phyloP scores from a whole-genome alignment of 2,888 invertebrate species.

The Chymomyza amoena region DNA sequence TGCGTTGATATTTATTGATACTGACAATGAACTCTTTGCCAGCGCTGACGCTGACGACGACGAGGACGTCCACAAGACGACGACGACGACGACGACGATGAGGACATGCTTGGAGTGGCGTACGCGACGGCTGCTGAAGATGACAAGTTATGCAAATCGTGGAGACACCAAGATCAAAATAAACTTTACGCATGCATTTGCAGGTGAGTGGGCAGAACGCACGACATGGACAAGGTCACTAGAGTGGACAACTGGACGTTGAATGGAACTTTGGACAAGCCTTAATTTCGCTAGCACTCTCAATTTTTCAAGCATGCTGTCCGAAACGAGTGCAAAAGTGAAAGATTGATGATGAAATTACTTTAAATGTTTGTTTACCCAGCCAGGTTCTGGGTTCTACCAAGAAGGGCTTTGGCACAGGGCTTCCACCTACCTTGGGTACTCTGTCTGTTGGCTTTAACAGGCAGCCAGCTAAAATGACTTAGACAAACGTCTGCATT shows the following conservation, averaged over 20 bases:
- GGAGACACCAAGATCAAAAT: slow-evolving; percentile 71
- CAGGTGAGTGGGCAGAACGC: slow-evolving; percentile 62
- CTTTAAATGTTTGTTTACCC: slow-evolving; percentile 61
- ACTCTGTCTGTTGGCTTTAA: neutral
- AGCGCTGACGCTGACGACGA: slow-evolving; percentile 1
- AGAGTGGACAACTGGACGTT: neutral
- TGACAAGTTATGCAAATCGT: slow-evolving; percentile 73
- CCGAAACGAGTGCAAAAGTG: slow-evolving; percentile 70
- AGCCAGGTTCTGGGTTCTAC: slow-evolving; percentile 13
- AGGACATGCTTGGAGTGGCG: neutral
- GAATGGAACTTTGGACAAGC: neutral
- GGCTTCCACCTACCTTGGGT: neutral
- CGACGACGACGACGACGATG: neutral
- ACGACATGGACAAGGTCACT: slow-evolving; percentile 49
- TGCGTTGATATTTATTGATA: slow-evolving; percentile 71
- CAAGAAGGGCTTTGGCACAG: neutral
- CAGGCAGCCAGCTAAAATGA: slow-evolving; percentile 31
- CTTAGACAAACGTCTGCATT: slow-evolving; percentile 59
- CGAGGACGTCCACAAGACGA: neutral
- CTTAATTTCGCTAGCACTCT: slow-evolving; percentile 10
- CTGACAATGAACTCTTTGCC: slow-evolving; percentile 65
- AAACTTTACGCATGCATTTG: slow-evolving; percentile 58
- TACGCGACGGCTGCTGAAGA: slow-evolving; percentile 39
- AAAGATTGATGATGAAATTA: slow-evolving; percentile 75
- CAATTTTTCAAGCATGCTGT: slow-evolving; percentile 28